A percentile compares a stretch with the other conserved stretches of the same genome.
Conservation (phyloP, 1,140 invertebrate genomes). For the Lycorma delicatula region DNA sequence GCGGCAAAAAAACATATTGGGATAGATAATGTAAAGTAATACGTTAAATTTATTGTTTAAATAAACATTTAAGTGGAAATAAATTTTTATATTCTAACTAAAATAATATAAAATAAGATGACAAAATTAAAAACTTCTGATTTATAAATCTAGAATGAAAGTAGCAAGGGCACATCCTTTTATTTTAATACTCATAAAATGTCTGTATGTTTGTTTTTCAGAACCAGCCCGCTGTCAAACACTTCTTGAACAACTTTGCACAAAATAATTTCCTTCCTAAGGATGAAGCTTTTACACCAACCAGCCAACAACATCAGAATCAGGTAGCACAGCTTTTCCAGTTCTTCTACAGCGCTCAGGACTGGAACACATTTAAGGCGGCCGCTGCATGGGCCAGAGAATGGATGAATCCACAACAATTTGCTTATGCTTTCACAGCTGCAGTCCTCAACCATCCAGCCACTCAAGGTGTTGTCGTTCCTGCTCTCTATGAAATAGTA, state of each 20-base stretch:
- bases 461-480: constrained; percentile 46
- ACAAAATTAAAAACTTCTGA: no score
- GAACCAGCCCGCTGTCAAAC: neutral
- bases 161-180: no score
- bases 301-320: constrained; percentile 33
- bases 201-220: no score
- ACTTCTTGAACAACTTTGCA: neutral
- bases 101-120: no score
- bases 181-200: no score
- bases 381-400: constrained; percentile 48
- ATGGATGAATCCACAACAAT: constrained; percentile 51
- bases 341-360: constrained; percentile 50
- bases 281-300: constrained; percentile 39
- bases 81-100: no score
- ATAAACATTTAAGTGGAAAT: no score
- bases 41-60: no score
- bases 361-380: constrained; percentile 53
- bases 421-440: constrained; percentile 46
- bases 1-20: no score
- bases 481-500: constrained; percentile 53
- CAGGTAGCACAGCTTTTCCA: constrained; percentile 44
- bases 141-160: no score
- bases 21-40: no score
- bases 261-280: constrained; percentile 28
- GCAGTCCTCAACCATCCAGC: constrained; percentile 50